Evolutionary conservation across 2,888 invertebrate species (phyloP), one percentile per base, ranked within the genome.

Genomic region (Melinaea menophilus): DNA sequence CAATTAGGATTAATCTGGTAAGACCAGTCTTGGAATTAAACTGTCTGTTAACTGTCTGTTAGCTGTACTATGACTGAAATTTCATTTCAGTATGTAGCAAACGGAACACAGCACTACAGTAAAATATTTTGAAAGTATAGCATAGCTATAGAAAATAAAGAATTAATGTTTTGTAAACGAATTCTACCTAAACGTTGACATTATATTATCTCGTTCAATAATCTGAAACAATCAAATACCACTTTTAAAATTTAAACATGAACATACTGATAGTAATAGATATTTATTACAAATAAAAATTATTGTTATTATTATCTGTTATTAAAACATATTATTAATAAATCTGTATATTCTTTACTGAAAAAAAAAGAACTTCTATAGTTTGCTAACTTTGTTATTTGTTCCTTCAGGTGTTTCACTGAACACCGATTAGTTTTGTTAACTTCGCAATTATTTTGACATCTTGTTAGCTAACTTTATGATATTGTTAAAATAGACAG

Each of bases 381-480:
- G 59, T 59, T 65, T 34, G 41, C 45, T 58, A 62, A 65, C 61
- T 59, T 59, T 61, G 51, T 65, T 65, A 65, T 58, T 59, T 56
- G 61, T 37, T 56, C 51, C 37, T 57, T 54, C 37, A 45, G 56
- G 55, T 57, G 55, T 62, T 60, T 56, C 31, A 51, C 62, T 56
- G 37, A 57, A 64, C 59, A 57, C 54, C 62, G 64, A 64, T 67
- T 67, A 66, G 56, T 59, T 66, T 60, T 35, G 61, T 62, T 64
- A 67, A 62, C 60, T 64, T 60, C 55, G 46, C 58, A 64, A 67
- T 64, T 67, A 62, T 62, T 62, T 62, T 55, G 54, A 55, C 62
- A 62, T 59, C 60, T 62, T 64, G 60, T 67, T 67, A 62, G 56
- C 51, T 62, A 61, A 61, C 37, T 62, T 56, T 57, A 55, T 48